phyloP scores from a whole-genome alignment of 2,797 vertebrate species.

The Sebastes nivosus region DNA sequence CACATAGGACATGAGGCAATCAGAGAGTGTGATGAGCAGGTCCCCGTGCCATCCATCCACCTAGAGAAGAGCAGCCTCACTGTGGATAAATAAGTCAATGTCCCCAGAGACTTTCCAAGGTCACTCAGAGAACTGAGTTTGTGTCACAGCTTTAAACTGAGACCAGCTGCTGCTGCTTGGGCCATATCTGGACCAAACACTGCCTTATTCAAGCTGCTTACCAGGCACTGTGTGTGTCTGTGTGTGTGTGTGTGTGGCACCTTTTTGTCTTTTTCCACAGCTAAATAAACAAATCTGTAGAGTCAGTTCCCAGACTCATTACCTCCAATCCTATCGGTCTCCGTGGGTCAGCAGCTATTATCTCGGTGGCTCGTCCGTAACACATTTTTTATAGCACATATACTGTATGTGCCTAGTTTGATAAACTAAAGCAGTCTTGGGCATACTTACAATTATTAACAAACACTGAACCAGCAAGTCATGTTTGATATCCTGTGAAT shows the following conservation, averaged over 20 bases:
- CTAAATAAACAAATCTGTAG: slow-evolving; percentile 59
- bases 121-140: slow-evolving; percentile 44
- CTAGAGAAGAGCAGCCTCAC: slow-evolving; percentile 5
- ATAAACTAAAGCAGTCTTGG: slow-evolving; percentile 11
- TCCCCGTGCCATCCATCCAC: not conserved
- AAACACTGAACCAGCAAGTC: slow-evolving; percentile 37
- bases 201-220: slow-evolving; percentile 17
- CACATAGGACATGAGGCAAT: not conserved
- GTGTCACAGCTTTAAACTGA: slow-evolving; percentile 43
- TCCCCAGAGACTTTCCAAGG: slow-evolving; percentile 53
- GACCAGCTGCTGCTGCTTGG: slow-evolving; percentile 53
- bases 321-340: slow-evolving; percentile 46
- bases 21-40: not conserved
- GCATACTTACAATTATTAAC: slow-evolving; percentile 27
- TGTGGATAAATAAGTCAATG: slow-evolving; percentile 46
- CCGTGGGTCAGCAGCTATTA: slow-evolving; percentile 46
- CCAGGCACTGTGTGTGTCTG: not conserved
- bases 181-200: slow-evolving; percentile 45
- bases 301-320: slow-evolving; percentile 57
- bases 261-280: slow-evolving; percentile 16
- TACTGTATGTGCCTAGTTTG: not conserved
- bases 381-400: slow-evolving; percentile 19
- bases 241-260: not conserved
- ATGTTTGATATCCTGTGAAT: slow-evolving; percentile 23
- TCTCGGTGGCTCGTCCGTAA: slow-evolving; percentile 18